phyloP scores from a whole-genome alignment of 2,888 invertebrate genomes.

The Rhagonycha fulva region DNA sequence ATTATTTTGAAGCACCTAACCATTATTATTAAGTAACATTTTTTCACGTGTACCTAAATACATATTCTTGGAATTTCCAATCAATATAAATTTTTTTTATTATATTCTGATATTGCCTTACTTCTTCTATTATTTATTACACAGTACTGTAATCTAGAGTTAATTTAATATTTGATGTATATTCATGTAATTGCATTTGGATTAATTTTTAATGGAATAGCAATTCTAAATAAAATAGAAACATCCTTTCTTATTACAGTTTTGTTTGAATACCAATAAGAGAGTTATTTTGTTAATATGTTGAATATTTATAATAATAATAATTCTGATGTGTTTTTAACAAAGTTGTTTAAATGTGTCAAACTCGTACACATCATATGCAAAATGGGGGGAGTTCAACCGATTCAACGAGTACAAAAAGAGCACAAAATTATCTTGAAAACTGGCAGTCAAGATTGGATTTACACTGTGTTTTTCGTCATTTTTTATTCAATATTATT shows the following conservation, averaged over 20 bases:
- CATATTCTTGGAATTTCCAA: too few relatives aligned
- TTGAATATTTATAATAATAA: not conserved
- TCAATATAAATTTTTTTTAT: not conserved
- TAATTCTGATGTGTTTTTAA: not conserved
- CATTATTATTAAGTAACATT: too few relatives aligned
- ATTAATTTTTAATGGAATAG: not conserved
- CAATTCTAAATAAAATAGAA: not conserved
- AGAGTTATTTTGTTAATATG: not conserved
- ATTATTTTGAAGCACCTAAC: too few relatives aligned
- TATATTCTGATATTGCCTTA: not conserved
- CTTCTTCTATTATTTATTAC: not conserved
- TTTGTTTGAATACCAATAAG: not conserved
- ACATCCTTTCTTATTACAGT: not conserved
- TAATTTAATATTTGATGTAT: not conserved
- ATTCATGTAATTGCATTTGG: not conserved
- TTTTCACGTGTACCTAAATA: too few relatives aligned
- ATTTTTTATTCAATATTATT: not conserved
- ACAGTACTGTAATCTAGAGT: not conserved
- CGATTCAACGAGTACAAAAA: not conserved
- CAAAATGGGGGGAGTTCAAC: not conserved
- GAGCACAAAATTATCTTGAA: not conserved
- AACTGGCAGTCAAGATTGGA: not conserved
- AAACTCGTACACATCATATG: not conserved
- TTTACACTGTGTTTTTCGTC: not conserved
- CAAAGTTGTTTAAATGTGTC: not conserved